A percentile compares a stretch with the other conserved stretches of the same genome.
Conservation (phyloP, 2,888 invertebrate genomes). For the Sesia bembeciformis region DNA sequence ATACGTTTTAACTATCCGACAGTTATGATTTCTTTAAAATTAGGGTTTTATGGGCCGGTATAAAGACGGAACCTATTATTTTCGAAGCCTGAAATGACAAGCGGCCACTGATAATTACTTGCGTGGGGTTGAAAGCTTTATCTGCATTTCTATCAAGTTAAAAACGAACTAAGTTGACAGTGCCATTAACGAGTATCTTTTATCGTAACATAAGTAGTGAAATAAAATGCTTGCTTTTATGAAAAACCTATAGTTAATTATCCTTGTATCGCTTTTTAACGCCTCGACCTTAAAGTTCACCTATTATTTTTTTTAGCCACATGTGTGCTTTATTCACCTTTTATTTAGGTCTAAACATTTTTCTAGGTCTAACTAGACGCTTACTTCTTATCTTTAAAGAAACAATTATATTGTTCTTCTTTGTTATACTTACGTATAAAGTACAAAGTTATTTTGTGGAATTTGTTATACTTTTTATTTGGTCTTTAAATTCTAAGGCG, state of each 20-base stretch:
- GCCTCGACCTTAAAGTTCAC: background rate
- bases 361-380: too few relatives aligned
- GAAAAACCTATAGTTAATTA: background rate
- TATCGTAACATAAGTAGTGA: background rate
- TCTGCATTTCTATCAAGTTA: constrained; percentile 38
- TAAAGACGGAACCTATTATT: constrained; percentile 44
- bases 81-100: constrained; percentile 48
- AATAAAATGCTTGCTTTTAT: background rate
- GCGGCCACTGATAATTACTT: constrained; percentile 47
- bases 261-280: background rate
- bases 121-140: constrained; percentile 29
- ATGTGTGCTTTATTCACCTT: too few relatives aligned
- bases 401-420: too few relatives aligned
- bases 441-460: too few relatives aligned
- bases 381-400: too few relatives aligned
- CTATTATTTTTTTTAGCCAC: background rate
- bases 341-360: too few relatives aligned
- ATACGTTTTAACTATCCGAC: constrained; percentile 4
- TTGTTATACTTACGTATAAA: too few relatives aligned
- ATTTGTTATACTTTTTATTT: too few relatives aligned
- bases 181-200: background rate
- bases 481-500: too few relatives aligned
- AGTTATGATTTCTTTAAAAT: constrained; percentile 24
- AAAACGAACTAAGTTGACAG: constrained; percentile 3
- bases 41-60: constrained; percentile 24